Evolutionary conservation across 2,113 vertebrate species (phyloP).

Genomic region (Cranoglanis bouderius): DNA sequence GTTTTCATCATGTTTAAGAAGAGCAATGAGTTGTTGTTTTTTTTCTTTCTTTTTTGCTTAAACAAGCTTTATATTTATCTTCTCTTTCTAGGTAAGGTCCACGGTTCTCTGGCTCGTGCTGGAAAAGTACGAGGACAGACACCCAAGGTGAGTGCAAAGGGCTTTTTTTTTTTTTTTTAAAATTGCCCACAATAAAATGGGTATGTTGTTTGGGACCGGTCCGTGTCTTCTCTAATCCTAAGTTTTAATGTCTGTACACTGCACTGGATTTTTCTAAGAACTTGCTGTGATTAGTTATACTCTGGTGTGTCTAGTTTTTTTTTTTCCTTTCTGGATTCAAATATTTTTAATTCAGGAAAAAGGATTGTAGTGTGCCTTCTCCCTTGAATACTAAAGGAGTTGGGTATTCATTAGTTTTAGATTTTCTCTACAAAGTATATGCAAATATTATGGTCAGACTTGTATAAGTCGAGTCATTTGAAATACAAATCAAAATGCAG

Average conservation of each 20-base stretch:
- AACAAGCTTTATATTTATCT: neutral
- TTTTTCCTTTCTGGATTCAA: neutral
- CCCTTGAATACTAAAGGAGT: neutral
- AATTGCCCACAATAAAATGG: neutral
- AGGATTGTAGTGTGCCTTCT: neutral
- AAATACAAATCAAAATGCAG: neutral
- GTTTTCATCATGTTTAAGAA: neutral
- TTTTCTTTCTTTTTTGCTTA: no score
- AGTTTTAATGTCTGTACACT: neutral
- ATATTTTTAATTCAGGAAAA: neutral
- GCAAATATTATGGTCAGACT: neutral
- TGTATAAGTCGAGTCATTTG: neutral
- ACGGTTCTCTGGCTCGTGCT: slow-evolving; percentile 81
- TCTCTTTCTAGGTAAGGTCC: slow-evolving; percentile 73
- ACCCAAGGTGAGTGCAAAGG: slow-evolving; percentile 69
- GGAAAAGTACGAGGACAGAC: slow-evolving; percentile 83
- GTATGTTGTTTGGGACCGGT: neutral
- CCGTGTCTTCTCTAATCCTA: neutral
- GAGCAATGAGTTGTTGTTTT: neutral
- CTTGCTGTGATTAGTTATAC: neutral
- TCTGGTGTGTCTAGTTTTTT: neutral
- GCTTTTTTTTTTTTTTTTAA: neutral
- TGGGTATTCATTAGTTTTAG: neutral
- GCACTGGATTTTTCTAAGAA: neutral
- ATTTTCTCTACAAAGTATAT: neutral